These are phyloP conservation scores for Dermatemys mawii DNA, from an alignment of 2,113 vertebrate species.

Conservation along the genomic window DNA sequence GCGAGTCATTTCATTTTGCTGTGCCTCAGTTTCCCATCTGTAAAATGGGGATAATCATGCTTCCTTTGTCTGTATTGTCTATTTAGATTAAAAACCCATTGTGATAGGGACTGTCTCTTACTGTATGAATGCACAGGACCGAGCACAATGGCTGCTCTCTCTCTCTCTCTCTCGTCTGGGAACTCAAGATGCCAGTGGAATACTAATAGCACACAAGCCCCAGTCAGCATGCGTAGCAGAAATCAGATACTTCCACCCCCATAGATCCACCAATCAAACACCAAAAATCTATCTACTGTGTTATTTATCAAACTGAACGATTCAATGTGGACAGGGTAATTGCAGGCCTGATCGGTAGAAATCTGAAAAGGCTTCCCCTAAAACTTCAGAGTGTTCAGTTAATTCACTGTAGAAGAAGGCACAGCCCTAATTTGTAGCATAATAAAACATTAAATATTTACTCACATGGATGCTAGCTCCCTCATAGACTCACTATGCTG, in stretches of 20 bases:
- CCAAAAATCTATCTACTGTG: neutral
- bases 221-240: neutral
- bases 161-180: neutral
- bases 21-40: neutral
- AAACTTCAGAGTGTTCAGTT: neutral
- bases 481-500: neutral
- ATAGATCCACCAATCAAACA: neutral
- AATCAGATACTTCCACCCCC: neutral
- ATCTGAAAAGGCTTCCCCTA: neutral
- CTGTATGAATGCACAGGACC: rapidly evolving
- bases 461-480: rapidly evolving
- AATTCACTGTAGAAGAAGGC: neutral
- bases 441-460: neutral
- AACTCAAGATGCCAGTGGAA: neutral
- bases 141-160: no score
- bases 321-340: neutral
- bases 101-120: neutral
- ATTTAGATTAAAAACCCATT: neutral
- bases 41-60: neutral
- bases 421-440: neutral
- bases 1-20: neutral
- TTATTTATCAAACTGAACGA: neutral
- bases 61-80: neutral
- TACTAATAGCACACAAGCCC: neutral
- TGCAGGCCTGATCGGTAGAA: neutral